Conservation (phyloP, 2,113 vertebrate genomes). For the Vidua chalybeata region DNA sequence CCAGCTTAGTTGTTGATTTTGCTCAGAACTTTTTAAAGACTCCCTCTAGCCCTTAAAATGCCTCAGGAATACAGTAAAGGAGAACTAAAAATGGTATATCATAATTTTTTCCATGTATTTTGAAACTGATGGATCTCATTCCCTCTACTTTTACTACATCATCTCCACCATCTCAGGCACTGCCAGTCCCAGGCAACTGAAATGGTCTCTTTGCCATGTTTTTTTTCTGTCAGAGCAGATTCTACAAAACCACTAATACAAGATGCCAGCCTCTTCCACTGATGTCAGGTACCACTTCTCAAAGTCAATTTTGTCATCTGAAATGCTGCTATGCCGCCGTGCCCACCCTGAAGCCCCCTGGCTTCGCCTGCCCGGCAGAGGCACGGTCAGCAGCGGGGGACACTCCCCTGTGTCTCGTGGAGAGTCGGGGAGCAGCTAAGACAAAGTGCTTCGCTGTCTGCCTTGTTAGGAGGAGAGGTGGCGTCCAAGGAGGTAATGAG, state of each 20-base stretch:
- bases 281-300: neutral
- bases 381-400: too few species aligned
- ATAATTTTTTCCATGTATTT: neutral
- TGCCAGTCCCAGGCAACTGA: neutral
- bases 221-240: neutral
- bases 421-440: too few species aligned
- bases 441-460: too few species aligned
- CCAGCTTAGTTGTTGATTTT: neutral
- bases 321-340: neutral
- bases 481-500: too few species aligned
- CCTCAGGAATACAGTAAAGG: neutral
- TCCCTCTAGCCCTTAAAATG: neutral
- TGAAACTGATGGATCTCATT: neutral
- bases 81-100: neutral
- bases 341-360: too few species aligned
- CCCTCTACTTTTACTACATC: neutral
- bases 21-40: neutral
- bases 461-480: too few species aligned
- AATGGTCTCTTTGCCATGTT: neutral
- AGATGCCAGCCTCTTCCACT: neutral
- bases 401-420: too few species aligned
- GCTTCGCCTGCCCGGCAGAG: too few species aligned
- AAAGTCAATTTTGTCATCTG: neutral
- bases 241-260: neutral
- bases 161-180: neutral